These are phyloP conservation scores for Otocyon megalotis DNA, from an alignment of 2,113 vertebrate genomes.

Conservation along the genomic window DNA sequence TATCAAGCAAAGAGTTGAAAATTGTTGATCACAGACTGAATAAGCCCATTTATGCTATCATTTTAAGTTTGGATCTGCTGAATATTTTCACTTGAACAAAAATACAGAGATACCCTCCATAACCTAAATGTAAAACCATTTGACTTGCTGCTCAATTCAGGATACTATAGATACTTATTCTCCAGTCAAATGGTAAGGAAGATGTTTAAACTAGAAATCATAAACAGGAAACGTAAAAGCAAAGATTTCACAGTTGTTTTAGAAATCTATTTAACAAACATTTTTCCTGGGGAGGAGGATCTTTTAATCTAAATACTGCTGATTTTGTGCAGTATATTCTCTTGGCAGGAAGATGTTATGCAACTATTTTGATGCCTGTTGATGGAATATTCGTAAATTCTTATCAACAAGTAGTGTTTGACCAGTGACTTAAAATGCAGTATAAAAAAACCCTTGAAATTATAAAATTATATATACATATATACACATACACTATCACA, in stretches of 20 bases:
- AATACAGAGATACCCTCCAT: neutral
- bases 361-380: slow-evolving; percentile 50
- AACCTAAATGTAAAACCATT: slow-evolving; percentile 27
- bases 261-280: slow-evolving; percentile 54
- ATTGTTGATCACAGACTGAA: slow-evolving; percentile 28
- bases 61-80: neutral
- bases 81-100: slow-evolving; percentile 48
- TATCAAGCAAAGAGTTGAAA: slow-evolving; percentile 46
- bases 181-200: slow-evolving; percentile 43
- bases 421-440: slow-evolving; percentile 44
- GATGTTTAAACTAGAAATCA: slow-evolving; percentile 10
- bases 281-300: neutral
- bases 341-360: slow-evolving; percentile 53
- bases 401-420: slow-evolving; percentile 49
- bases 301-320: slow-evolving; percentile 61
- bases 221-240: slow-evolving; percentile 44
- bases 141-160: neutral
- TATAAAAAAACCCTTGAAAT: slow-evolving; percentile 8
- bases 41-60: slow-evolving; percentile 34
- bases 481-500: neutral
- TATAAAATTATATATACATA: neutral
- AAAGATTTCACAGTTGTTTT: slow-evolving; percentile 40
- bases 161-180: slow-evolving; percentile 49
- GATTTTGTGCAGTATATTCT: slow-evolving; percentile 39
- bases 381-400: slow-evolving; percentile 58